Evolutionary conservation across 2,113 vertebrate genomes (phyloP).

Genomic region (Delphinus delphis): DNA sequence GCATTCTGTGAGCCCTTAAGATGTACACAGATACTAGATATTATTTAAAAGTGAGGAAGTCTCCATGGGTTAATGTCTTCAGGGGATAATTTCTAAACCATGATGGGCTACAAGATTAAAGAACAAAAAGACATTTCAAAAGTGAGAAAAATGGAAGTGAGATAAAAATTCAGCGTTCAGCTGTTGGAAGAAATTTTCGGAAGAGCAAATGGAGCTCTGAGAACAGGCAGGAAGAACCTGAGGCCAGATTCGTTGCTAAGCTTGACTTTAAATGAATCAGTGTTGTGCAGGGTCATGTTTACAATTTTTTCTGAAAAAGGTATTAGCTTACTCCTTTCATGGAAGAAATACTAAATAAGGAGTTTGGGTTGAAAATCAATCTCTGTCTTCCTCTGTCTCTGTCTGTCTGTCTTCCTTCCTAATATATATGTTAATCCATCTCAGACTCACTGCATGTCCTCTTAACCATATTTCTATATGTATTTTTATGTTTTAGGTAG

Average conservation of each 20-base stretch:
- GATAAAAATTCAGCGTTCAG: background rate
- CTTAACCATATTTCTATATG: accelerated
- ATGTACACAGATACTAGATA: background rate
- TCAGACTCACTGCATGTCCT: background rate
- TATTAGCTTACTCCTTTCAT: background rate
- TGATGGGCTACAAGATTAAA: background rate
- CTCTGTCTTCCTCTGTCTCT: background rate
- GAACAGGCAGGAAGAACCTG: background rate
- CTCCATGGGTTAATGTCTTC: background rate
- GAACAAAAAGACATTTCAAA: background rate
- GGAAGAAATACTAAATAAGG: background rate
- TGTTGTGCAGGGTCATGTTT: background rate
- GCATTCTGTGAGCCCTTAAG: background rate
- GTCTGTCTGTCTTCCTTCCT: background rate
- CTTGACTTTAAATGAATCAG: background rate
- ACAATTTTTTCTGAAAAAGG: background rate
- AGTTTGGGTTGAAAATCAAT: background rate
- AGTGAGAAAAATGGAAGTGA: background rate
- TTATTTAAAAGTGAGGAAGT: background rate
- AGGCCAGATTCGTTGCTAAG: background rate
- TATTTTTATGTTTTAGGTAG: background rate
- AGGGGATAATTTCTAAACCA: background rate
- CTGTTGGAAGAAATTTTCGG: background rate
- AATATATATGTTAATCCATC: background rate
- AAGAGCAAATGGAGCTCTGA: background rate